Evolutionary conservation across 2,888 invertebrate genomes (phyloP), one percentile per base, ranked within the genome.

Genomic region (Macroteleia sp.): DNA sequence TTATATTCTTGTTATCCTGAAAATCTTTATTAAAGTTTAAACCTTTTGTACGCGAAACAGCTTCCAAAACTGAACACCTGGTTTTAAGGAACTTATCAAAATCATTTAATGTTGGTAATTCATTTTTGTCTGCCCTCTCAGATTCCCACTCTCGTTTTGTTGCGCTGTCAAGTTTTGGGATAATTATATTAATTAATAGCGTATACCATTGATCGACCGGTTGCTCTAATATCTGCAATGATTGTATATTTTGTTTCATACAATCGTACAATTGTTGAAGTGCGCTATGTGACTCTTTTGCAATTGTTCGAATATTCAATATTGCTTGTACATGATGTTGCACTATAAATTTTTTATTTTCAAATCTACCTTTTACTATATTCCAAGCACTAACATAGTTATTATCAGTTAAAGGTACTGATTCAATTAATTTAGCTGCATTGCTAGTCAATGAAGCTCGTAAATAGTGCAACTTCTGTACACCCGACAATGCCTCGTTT

Each of bases 61-160:
- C 42, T 42, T 57, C 42, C 25, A 57, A 57, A 10, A 57, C 16
- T 30, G 42, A 42, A 17, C 61, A 48, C 2, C 36, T 25, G 10
- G 41, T 48, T 48, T 48, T 42, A n/a, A 61, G 20, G 12, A 61
- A 61, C 1, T 46, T 34, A 19, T 10, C 17, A 10, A 61, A 61
- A 14, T 61, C 46, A 14, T 48, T 3, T 28, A 61, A 34, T 12
- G 34, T 48, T 8, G 61, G 34, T 12, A 61, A 22, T 14, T 36
- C 22, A 8, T 48, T 20, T 8, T 32, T 25, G 10, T 48, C 39
- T 12, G 46, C 48, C 20, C 34, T 57, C 10, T 57, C 30, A 3
- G 30, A 12, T 32, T 57, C 57, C 57, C 57, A 57, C 8, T 42
- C 57, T 8, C 30, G 42, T 30, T 22, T 20, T 16, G 28, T 32